Percentiles rank a stretch among this genome's conserved stretches.
These are phyloP conservation scores for Nomada lathburiana DNA, from an alignment of 2,888 invertebrate genomes.

Conservation along the genomic window DNA sequence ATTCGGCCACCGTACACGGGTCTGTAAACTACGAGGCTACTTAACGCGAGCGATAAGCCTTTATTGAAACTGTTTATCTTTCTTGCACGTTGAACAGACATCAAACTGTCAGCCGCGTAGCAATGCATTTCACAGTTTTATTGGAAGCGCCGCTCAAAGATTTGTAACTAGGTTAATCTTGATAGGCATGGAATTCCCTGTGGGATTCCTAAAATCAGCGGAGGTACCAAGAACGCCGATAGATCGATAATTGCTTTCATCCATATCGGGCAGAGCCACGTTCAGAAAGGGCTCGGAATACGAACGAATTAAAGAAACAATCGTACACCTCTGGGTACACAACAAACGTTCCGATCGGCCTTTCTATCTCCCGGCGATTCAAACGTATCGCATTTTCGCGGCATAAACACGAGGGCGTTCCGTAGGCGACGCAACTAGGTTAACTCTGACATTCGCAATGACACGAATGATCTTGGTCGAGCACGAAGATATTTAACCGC, in stretches of 20 bases:
- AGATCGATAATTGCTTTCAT: constrained; percentile 46
- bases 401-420: constrained; percentile 64
- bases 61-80: background rate
- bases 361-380: constrained; percentile 34
- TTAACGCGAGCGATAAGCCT: constrained; percentile 9
- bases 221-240: constrained; percentile 30
- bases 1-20: constrained; percentile 10
- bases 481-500: background rate
- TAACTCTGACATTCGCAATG: constrained; percentile 31
- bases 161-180: constrained; percentile 58
- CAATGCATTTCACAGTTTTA: constrained; percentile 5
- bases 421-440: constrained; percentile 55
- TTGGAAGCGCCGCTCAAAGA: constrained; percentile 36
- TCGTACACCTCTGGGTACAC: background rate
- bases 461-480: background rate
- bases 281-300: background rate
- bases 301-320: background rate
- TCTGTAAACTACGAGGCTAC: constrained; percentile 25
- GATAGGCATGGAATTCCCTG: constrained; percentile 50
- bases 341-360: background rate
- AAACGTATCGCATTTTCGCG: constrained; percentile 53
- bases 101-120: background rate
- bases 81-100: background rate
- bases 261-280: constrained; percentile 4
- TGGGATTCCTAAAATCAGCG: constrained; percentile 46